phyloP scores from a whole-genome alignment of 1,140 invertebrate genomes.

The Telenomus remus region DNA sequence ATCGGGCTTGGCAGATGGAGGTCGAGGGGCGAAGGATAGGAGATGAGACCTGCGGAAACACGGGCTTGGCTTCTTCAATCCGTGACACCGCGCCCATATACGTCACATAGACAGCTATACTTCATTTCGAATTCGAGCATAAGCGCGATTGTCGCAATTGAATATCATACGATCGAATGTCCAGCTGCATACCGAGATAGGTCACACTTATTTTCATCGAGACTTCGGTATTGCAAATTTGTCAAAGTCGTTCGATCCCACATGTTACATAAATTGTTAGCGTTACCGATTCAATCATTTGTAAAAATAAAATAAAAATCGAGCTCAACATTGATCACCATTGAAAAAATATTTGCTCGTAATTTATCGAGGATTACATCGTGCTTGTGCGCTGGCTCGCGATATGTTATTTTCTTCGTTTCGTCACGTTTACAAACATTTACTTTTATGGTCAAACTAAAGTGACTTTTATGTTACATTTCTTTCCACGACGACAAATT shows the following conservation, averaged over 20 bases:
- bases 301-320: too few species aligned
- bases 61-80: slow-evolving; percentile 68
- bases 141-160: slow-evolving; percentile 36
- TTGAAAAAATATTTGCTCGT: too few species aligned
- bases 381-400: too few species aligned
- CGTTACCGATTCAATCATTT: too few species aligned
- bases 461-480: too few species aligned
- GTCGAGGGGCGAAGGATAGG: slow-evolving; percentile 59
- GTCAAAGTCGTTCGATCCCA: not conserved
- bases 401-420: too few species aligned
- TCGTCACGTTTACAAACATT: too few species aligned
- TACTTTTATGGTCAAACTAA: too few species aligned
- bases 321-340: too few species aligned
- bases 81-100: slow-evolving; percentile 69
- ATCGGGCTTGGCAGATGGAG: slow-evolving; percentile 61
- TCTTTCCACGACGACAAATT: too few species aligned
- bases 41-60: slow-evolving; percentile 66
- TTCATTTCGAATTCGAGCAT: slow-evolving; percentile 38
- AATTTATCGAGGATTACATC: too few species aligned
- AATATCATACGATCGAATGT: slow-evolving; percentile 9
- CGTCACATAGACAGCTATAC: slow-evolving; percentile 46
- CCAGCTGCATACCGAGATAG: not conserved
- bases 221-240: slow-evolving; percentile 2
- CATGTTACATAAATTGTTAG: too few species aligned
- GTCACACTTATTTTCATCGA: slow-evolving; percentile 1